Conservation (phyloP, 1,140 invertebrate genomes). For the Bemisia tabaci region DNA sequence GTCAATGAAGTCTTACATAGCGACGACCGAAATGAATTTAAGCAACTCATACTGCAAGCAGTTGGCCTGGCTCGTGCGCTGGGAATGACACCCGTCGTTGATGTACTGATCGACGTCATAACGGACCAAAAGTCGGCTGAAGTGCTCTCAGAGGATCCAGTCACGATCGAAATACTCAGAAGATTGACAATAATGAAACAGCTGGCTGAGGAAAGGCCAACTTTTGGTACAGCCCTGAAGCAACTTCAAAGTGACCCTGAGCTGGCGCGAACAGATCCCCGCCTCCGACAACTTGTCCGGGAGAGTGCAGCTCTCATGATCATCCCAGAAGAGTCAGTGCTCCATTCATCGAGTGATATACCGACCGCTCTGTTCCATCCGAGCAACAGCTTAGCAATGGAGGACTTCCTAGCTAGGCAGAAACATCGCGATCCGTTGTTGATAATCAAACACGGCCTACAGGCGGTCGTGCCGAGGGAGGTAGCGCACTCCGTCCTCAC, state of each 20-base stretch:
- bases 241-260: conserved; percentile 49
- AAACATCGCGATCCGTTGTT: conserved; percentile 40
- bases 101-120: conserved; percentile 39
- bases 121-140: conserved; percentile 42
- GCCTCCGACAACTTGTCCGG: conserved; percentile 47
- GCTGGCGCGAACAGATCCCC: conserved; percentile 46
- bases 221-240: conserved; percentile 40
- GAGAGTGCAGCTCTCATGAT: conserved; percentile 56
- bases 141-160: conserved; percentile 41
- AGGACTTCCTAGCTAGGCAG: conserved; percentile 51
- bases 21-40: conserved; percentile 35
- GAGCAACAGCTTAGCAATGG: conserved; percentile 55
- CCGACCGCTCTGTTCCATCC: conserved; percentile 45
- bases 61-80: conserved; percentile 52
- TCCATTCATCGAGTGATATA: conserved; percentile 49
- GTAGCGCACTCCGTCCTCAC: conserved; percentile 54
- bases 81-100: conserved; percentile 46
- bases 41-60: conserved; percentile 47
- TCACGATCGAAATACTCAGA: conserved; percentile 50
- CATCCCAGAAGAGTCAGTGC: conserved; percentile 40
- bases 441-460: conserved; percentile 58
- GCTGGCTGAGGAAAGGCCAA: conserved; percentile 48
- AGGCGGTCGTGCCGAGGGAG: conserved; percentile 60
- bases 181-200: conserved; percentile 55
- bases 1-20: conserved; percentile 39